phyloP scores from a whole-genome alignment of 2,888 invertebrate species.

The Parasteatoda lunata region DNA sequence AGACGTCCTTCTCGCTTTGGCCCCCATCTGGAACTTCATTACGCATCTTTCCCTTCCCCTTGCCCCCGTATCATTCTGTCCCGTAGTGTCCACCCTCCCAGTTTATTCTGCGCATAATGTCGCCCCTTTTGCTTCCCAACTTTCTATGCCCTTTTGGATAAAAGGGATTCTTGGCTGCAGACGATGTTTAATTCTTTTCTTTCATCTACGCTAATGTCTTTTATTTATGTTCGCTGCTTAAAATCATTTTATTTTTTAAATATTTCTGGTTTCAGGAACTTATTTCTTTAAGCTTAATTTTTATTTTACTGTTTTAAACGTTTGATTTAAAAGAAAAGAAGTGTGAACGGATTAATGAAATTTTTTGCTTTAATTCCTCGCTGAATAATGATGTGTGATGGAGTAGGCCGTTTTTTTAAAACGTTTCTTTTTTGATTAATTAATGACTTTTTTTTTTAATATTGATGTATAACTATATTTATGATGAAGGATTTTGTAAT shows the following conservation, averaged over 20 bases:
- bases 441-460: too few relatives aligned
- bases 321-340: too few relatives aligned
- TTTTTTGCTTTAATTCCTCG: too few relatives aligned
- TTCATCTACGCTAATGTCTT: not conserved
- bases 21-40: slow-evolving; percentile 68
- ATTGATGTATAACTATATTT: too few relatives aligned
- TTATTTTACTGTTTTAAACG: not conserved
- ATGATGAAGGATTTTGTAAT: too few relatives aligned
- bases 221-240: not conserved
- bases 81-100: not conserved
- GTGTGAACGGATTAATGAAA: too few relatives aligned
- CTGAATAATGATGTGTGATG: too few relatives aligned
- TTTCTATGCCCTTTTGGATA: not conserved
- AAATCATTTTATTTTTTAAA: too few relatives aligned
- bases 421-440: too few relatives aligned
- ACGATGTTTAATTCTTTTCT: slow-evolving; percentile 55
- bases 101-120: not conserved
- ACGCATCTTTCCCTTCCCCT: slow-evolving; percentile 27
- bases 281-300: not conserved
- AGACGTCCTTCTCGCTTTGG: slow-evolving; percentile 27
- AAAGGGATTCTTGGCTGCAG: slow-evolving; percentile 28
- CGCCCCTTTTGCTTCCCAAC: slow-evolving; percentile 12
- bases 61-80: not conserved
- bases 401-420: too few relatives aligned
- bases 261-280: too few relatives aligned